Evolutionary conservation across 2,113 vertebrate species (phyloP).

Genomic region (Pachyramphus minor): DNA sequence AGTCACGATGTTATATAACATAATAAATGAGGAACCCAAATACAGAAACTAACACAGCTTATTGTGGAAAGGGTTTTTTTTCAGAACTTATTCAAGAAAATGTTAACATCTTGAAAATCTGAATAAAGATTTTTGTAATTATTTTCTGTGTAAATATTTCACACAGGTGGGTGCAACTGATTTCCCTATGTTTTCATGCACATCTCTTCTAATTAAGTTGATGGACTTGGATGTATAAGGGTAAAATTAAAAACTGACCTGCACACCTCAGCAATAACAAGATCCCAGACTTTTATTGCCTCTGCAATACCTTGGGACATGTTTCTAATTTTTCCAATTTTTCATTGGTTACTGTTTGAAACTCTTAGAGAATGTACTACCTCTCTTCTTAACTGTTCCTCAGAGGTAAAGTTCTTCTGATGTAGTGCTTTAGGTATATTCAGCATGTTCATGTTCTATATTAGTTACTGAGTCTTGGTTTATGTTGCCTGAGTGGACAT

Average conservation of each 20-base stretch:
- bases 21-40: not conserved
- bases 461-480: not conserved
- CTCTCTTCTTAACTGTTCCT: not conserved
- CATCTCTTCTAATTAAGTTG: not conserved
- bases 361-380: not conserved
- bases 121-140: not conserved
- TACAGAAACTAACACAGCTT: not conserved
- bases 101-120: not conserved
- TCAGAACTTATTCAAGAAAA: not conserved
- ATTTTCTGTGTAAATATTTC: not conserved
- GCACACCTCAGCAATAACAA: not conserved
- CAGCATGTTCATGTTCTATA: not conserved
- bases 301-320: not conserved
- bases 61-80: not conserved
- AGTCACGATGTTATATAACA: not conserved
- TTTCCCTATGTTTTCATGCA: not conserved
- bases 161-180: not conserved
- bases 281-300: not conserved
- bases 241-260: not conserved
- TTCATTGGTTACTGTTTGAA: not conserved
- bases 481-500: not conserved
- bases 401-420: not conserved
- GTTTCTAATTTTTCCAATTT: not conserved
- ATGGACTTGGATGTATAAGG: not conserved
- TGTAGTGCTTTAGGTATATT: not conserved